Conservation (phyloP, 2,113 vertebrate species). For the Centropristis striata region DNA sequence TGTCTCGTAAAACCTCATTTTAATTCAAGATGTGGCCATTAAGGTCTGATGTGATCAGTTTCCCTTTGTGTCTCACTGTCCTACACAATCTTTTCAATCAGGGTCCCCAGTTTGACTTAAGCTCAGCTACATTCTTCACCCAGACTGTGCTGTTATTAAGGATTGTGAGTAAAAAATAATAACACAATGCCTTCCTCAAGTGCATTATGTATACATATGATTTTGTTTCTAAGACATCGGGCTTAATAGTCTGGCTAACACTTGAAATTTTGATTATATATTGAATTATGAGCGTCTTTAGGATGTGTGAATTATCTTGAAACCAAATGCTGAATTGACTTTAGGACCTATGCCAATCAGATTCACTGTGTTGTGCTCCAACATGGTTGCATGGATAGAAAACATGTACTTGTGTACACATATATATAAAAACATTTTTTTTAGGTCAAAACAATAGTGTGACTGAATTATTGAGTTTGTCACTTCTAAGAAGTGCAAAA, state of each 20-base stretch:
- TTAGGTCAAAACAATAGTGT: constrained; percentile 49
- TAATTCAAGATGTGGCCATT: constrained; percentile 25
- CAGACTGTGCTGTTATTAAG: constrained; percentile 70
- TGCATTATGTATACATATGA: constrained; percentile 79
- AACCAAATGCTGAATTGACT: constrained; percentile 81
- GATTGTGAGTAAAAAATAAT: constrained; percentile 67
- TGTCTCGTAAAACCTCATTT: constrained; percentile 44
- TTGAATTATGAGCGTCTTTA: constrained; percentile 62
- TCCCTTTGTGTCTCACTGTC: constrained; percentile 48
- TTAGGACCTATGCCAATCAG: constrained; percentile 78
- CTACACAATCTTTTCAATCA: constrained; percentile 67
- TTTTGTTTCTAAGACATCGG: constrained; percentile 75
- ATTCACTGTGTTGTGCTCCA: constrained; percentile 70
- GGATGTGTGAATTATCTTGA: constrained; percentile 71
- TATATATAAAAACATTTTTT: constrained; percentile 54
- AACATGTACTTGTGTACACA: constrained; percentile 77
- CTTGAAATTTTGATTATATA: constrained; percentile 78
- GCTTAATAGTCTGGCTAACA: constrained; percentile 76
- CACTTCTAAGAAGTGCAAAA: constrained; percentile 81
- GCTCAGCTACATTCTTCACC: constrained; percentile 67
- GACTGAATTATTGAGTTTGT: constrained; percentile 55
- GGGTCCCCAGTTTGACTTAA: constrained; percentile 69
- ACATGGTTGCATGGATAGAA: constrained; percentile 58
- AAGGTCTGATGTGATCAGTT: constrained; percentile 31
- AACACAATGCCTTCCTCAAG: constrained; percentile 81